These are phyloP conservation scores for Oreochromis grahami DNA, from an alignment of 2,797 vertebrate species.

Conservation along the genomic window DNA sequence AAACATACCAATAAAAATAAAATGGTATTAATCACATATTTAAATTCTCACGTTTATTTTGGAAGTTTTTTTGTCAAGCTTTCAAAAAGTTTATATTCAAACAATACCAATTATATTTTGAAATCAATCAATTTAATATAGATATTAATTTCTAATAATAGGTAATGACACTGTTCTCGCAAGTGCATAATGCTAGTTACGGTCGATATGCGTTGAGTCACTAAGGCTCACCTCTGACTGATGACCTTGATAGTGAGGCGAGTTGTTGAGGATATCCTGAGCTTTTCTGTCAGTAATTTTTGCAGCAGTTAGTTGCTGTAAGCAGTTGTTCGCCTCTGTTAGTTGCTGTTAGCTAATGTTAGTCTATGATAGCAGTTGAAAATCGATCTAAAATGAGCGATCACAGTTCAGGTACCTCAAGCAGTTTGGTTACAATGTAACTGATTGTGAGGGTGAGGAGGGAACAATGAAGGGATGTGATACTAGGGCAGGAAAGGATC, in stretches of 20 bases:
- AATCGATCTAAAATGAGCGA: neutral
- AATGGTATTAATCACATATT: neutral
- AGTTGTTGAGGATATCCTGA: neutral
- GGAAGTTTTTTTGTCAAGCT: neutral
- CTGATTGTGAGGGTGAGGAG: neutral
- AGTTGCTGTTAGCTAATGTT: neutral
- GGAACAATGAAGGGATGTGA: neutral
- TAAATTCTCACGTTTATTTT: neutral
- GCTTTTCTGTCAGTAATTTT: neutral
- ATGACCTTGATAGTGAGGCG: neutral
- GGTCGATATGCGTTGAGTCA: neutral
- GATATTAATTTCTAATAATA: neutral
- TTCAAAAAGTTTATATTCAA: neutral
- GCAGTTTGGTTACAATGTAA: neutral
- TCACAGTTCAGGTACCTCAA: neutral
- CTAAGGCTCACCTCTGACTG: neutral
- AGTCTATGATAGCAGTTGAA: neutral
- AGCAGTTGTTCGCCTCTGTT: neutral
- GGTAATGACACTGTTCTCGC: neutral
- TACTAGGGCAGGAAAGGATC: neutral
- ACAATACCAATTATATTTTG: neutral
- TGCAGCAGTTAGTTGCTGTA: neutral
- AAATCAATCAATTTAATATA: neutral
- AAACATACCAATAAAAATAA: neutral
- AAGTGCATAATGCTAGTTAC: neutral